Percentiles rank a stretch among this genome's conserved stretches.
Conservation (phyloP, 2,888 invertebrate species). For the Cheilosia grossa region DNA sequence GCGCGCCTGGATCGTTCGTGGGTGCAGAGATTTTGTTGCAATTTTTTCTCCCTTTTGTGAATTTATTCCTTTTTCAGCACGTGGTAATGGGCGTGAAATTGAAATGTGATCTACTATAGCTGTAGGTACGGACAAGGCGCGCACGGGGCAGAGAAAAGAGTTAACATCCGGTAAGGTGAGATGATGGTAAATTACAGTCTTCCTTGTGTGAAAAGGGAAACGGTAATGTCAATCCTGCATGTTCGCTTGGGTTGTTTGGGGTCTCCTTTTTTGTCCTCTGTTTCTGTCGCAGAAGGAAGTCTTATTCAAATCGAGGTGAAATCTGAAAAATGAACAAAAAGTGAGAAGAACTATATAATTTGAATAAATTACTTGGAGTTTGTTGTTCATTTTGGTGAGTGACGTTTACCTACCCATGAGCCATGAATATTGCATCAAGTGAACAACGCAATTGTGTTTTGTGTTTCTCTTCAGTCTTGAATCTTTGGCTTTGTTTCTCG, state of each 20-base stretch:
- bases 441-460: constrained; percentile 6
- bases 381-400: constrained; percentile 41
- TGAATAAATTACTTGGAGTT: constrained; percentile 38
- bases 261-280: not conserved
- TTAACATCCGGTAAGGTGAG: constrained; percentile 69
- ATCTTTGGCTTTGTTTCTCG: not conserved
- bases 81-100: constrained; percentile 74
- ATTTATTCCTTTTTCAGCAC: constrained; percentile 36
- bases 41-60: not conserved
- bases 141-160: constrained; percentile 49
- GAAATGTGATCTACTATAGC: constrained; percentile 63
- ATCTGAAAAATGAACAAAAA: constrained; percentile 38
- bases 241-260: constrained; percentile 38
- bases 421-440: not conserved
- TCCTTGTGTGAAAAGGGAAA: constrained; percentile 35
- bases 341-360: constrained; percentile 59
- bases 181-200: constrained; percentile 40
- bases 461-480: no score
- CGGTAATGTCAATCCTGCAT: constrained; percentile 45
- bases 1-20: constrained; percentile 39
- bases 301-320: constrained; percentile 58
- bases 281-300: constrained; percentile 26
- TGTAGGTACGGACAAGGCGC: not conserved
- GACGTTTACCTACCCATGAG: not conserved
- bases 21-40: constrained; percentile 54